Evolutionary conservation across 2,888 invertebrate genomes (phyloP).

Genomic region (Galerucella pusilla): DNA sequence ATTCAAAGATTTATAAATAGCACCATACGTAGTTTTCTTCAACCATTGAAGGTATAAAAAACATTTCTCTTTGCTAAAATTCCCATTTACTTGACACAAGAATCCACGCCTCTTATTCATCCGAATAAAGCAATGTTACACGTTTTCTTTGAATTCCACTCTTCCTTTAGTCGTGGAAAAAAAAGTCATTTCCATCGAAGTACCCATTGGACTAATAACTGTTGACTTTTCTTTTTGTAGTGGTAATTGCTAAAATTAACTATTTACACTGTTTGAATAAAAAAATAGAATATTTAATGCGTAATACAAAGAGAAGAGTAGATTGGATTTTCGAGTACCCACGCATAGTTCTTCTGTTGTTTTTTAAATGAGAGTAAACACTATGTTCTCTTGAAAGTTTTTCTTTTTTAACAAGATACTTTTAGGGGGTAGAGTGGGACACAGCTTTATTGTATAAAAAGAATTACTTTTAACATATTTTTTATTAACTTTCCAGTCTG

Average conservation of each 20-base stretch:
- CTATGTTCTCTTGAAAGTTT: not conserved
- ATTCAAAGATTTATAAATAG: too few species aligned
- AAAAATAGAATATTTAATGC: not conserved
- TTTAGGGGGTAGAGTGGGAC: conserved; percentile 7
- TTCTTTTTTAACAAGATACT: not conserved
- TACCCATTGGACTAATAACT: conserved; percentile 1
- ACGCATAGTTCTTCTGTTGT: too few species aligned
- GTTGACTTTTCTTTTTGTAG: conserved; percentile 25
- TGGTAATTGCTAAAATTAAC: conserved; percentile 24
- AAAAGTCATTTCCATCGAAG: conserved; percentile 10
- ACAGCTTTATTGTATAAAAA: not conserved
- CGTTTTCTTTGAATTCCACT: not conserved
- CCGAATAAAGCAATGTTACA: not conserved
- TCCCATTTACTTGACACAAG: not conserved
- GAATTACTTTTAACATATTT: not conserved
- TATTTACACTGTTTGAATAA: conserved; percentile 23
- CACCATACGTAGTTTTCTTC: too few species aligned
- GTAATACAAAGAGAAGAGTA: not conserved
- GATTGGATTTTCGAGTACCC: conserved; percentile 6
- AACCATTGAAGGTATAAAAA: not conserved
- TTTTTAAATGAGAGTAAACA: conserved; percentile 6
- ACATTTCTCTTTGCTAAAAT: not conserved
- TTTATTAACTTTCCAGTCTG: not conserved
- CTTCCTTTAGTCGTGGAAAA: not conserved
- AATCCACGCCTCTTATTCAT: not conserved